These are phyloP conservation scores for Drosophila kohkoa DNA, from an alignment of 1,140 invertebrate genomes.

Conservation along the genomic window DNA sequence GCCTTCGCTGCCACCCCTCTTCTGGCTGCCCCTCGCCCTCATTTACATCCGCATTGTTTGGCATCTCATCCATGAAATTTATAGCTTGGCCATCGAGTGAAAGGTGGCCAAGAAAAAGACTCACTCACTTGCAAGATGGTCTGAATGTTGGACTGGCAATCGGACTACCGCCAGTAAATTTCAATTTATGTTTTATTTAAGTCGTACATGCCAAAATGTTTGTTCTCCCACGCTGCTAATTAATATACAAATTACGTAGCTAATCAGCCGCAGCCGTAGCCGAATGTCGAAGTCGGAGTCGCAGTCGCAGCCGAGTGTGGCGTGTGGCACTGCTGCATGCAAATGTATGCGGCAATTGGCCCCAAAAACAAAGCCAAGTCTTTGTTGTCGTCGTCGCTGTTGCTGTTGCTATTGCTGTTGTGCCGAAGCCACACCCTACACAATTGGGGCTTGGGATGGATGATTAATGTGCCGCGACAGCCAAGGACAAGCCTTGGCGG, in stretches of 20 bases:
- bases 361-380: constrained; percentile 40
- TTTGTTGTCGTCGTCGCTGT: not conserved
- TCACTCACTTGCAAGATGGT: not conserved
- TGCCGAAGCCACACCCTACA: constrained; percentile 45
- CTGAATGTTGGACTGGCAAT: not conserved
- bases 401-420: not conserved
- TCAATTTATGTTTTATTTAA: constrained; percentile 65
- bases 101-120: constrained; percentile 28
- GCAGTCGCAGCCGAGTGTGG: constrained; percentile 10
- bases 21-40: constrained; percentile 23
- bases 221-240: constrained; percentile 59
- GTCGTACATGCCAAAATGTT: constrained; percentile 33
- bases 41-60: constrained; percentile 79
- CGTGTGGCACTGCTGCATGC: constrained; percentile 36
- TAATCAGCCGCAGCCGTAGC: constrained; percentile 44
- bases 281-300: not conserved
- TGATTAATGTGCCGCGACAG: constrained; percentile 78
- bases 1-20: not conserved
- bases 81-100: constrained; percentile 51
- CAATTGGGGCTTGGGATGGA: constrained; percentile 41
- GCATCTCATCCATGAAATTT: constrained; percentile 51
- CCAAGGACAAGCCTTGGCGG: constrained; percentile 60
- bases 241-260: constrained; percentile 72
- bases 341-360: constrained; percentile 56
- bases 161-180: constrained; percentile 30